Conservation (phyloP, 2,888 invertebrate species). For the Agonopterix heracliana region DNA sequence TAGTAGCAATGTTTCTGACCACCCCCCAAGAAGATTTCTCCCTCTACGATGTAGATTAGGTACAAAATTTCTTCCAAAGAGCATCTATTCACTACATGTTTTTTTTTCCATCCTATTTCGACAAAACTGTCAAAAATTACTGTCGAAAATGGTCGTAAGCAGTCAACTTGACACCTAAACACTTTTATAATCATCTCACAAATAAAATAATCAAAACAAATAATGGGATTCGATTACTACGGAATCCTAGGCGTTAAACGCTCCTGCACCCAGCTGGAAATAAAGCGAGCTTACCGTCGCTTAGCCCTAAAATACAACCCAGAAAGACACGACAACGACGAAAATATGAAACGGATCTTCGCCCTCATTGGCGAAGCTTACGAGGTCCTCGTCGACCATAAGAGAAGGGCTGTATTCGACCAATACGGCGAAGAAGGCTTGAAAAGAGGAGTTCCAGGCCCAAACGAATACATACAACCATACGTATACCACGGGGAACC, state of each 20-base stretch:
- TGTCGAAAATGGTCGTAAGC: no score
- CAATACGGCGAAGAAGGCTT: constrained; percentile 93
- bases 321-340: constrained; percentile 65
- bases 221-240: constrained; percentile 86
- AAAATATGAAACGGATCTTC: constrained; percentile 73
- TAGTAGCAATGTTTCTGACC: no score
- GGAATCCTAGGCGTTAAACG: constrained; percentile 82
- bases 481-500: constrained; percentile 90
- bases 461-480: constrained; percentile 79
- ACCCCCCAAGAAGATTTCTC: no score
- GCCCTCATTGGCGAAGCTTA: constrained; percentile 85
- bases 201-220: not conserved
- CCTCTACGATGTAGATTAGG: no score
- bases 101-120: no score
- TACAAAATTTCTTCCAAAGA: no score
- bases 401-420: constrained; percentile 86
- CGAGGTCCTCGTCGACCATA: constrained; percentile 83
- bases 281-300: constrained; percentile 81
- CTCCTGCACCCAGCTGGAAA: constrained; percentile 78
- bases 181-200: no score
- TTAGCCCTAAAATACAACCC: constrained; percentile 78
- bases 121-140: no score
- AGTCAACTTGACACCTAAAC: no score
- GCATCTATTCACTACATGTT: no score
- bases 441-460: constrained; percentile 85